phyloP scores from a whole-genome alignment of 30 jellyfish, hydroid and myxozoan genomes.

The Pelagia noctiluca region DNA sequence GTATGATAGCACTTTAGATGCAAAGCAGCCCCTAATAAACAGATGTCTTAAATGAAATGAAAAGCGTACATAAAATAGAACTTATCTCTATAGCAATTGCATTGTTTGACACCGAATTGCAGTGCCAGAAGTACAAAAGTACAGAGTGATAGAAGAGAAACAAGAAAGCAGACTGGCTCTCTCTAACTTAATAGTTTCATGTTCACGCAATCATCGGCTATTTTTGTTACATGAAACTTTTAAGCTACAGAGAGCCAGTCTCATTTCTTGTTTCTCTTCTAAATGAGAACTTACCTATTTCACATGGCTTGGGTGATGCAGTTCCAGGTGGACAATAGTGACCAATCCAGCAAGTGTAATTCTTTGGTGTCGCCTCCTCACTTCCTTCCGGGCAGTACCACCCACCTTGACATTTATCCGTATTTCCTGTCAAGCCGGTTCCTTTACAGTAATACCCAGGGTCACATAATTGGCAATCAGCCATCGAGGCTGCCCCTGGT shows the following conservation, averaged over 20 bases:
- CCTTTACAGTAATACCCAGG: constrained; percentile 91
- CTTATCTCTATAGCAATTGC: too few species aligned
- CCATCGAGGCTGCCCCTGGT: constrained; percentile 80
- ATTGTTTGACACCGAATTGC: too few species aligned
- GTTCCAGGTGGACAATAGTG: constrained; percentile 96
- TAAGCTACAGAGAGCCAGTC: too few species aligned
- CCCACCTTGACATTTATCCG: constrained; percentile 84
- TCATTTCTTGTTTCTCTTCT: too few species aligned
- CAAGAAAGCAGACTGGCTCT: too few species aligned
- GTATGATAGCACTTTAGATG: too few species aligned
- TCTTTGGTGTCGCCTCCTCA: constrained; percentile 78
- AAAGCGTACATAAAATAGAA: neutral
- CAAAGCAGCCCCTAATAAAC: too few species aligned
- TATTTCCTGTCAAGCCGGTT: constrained; percentile 78
- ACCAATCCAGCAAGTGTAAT: constrained; percentile 90
- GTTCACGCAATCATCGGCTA: too few species aligned
- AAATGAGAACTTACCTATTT: constrained; percentile 62
- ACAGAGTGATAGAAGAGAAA: too few species aligned
- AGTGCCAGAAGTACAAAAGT: too few species aligned
- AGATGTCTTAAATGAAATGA: too few species aligned
- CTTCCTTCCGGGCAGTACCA: constrained; percentile 95
- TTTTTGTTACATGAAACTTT: neutral
- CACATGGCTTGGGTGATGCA: constrained; percentile 83
- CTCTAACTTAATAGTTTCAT: too few species aligned
- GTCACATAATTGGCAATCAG: constrained; percentile 83